phyloP scores from a whole-genome alignment of 2,888 invertebrate genomes.

The Himalopsyche japonica region DNA sequence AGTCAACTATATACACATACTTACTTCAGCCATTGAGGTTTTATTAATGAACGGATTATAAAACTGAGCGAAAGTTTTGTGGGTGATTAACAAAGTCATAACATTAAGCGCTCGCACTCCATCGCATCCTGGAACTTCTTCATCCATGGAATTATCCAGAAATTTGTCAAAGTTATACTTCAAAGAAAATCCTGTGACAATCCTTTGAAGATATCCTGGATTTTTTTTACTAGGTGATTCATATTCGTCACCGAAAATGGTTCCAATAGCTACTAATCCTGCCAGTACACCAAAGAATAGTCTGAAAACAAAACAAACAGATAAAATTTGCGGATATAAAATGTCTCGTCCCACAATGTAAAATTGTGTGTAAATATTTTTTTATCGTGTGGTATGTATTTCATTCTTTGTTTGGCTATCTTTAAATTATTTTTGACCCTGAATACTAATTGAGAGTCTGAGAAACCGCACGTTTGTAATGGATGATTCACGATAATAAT shows the following conservation, averaged over 20 bases:
- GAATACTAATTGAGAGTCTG: too few relatives aligned
- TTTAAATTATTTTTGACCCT: too few relatives aligned
- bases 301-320: background rate
- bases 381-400: too few relatives aligned
- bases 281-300: background rate
- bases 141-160: conserved; percentile 52
- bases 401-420: too few relatives aligned
- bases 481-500: too few relatives aligned
- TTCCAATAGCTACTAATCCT: conserved; percentile 49
- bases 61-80: conserved; percentile 64
- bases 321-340: too few relatives aligned
- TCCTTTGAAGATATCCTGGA: background rate
- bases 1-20: background rate
- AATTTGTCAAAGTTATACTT: conserved; percentile 55
- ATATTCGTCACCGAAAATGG: conserved; percentile 39
- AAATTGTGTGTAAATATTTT: too few relatives aligned
- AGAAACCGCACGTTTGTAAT: too few relatives aligned
- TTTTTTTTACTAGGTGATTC: background rate
- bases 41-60: conserved; percentile 64
- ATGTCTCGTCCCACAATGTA: too few relatives aligned
- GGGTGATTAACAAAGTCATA: conserved; percentile 58
- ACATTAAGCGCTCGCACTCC: conserved; percentile 62
- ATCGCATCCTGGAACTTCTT: conserved; percentile 57
- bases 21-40: conserved; percentile 59
- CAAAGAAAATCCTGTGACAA: conserved; percentile 57